phyloP scores from a whole-genome alignment of 2,113 vertebrate genomes.

The Cettia cetti region DNA sequence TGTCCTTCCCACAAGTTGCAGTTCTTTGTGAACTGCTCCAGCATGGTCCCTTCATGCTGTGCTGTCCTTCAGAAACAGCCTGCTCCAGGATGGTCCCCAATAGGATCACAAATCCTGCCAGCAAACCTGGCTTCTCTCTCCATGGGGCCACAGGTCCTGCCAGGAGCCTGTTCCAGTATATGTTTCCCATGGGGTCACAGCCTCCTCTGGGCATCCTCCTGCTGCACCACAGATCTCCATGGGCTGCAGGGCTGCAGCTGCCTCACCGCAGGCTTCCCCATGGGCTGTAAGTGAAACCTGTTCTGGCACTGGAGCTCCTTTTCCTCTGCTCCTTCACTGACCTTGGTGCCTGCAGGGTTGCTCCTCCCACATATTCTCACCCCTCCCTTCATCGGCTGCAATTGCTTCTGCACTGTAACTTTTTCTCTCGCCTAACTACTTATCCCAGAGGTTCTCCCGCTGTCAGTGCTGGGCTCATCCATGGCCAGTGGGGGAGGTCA shows the following conservation, averaged over 20 bases:
- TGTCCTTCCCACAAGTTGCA: neutral
- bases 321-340: neutral
- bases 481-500: rapidly evolving
- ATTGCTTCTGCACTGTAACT: neutral
- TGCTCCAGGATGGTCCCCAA: rapidly evolving
- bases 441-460: neutral
- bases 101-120: neutral
- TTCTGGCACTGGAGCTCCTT: neutral
- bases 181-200: rapidly evolving
- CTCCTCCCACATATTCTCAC: neutral
- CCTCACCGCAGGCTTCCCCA: rapidly evolving
- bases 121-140: neutral
- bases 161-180: rapidly evolving
- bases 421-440: neutral
- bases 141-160: neutral
- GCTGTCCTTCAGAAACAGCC: neutral
- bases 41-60: rapidly evolving
- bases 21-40: neutral
- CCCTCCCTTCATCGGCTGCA: neutral
- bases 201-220: neutral
- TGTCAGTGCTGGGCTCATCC: neutral
- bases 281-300: neutral
- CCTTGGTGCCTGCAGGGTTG: neutral
- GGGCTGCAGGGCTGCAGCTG: neutral
- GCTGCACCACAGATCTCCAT: rapidly evolving